phyloP scores from a whole-genome alignment of 1,140 invertebrate species.

The Drosophila grimshawi region DNA sequence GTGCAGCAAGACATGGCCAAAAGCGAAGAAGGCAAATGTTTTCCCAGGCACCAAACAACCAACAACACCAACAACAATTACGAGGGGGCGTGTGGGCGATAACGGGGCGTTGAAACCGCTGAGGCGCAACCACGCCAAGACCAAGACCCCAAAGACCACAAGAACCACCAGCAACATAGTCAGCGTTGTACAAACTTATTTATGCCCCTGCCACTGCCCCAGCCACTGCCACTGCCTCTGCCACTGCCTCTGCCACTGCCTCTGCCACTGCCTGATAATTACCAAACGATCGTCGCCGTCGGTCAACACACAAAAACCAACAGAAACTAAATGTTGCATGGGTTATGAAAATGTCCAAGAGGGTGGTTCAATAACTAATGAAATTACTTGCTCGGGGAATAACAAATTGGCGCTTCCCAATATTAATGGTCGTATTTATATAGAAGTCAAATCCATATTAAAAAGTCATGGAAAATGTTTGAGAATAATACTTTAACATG shows the following conservation, averaged over 20 bases:
- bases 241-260: conserved; percentile 1
- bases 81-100: conserved; percentile 62
- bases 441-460: no score
- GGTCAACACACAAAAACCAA: conserved; percentile 7
- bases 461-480: no score
- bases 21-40: conserved; percentile 10
- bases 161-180: background rate
- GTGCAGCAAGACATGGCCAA: conserved; percentile 56
- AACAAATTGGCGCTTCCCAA: no score
- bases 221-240: background rate
- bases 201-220: conserved; percentile 9
- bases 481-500: no score
- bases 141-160: conserved; percentile 44
- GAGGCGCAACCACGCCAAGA: conserved; percentile 70
- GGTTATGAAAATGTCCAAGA: conserved; percentile 9
- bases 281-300: conserved; percentile 23
- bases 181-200: conserved; percentile 23
- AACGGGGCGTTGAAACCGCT: conserved; percentile 40
- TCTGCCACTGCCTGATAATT: conserved; percentile 30
- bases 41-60: conserved; percentile 58
- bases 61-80: background rate
- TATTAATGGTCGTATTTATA: no score
- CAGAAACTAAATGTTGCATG: conserved; percentile 9
- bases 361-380: background rate
- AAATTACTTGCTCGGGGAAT: background rate